A percentile compares a stretch with the other conserved stretches of the same genome.
Evolutionary conservation across 1,140 invertebrate species (phyloP).

Genomic region (Sycophila sp.): DNA sequence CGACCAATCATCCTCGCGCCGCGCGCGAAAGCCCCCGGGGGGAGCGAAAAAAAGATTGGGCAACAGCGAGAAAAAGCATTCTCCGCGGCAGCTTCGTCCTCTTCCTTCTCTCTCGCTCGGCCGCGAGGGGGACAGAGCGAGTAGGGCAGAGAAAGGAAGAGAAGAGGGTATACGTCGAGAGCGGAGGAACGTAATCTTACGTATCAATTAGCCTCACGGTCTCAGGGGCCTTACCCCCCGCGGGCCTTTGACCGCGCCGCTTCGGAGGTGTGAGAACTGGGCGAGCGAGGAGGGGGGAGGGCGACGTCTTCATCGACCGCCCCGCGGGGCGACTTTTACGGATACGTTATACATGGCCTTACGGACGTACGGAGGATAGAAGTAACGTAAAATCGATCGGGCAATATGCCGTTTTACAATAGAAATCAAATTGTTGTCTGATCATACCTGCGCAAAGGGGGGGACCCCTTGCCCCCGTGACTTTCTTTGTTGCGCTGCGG

Average conservation of each 20-base stretch:
- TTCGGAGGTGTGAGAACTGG: slow-evolving; percentile 63
- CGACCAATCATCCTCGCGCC: slow-evolving; percentile 43
- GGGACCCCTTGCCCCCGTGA: not conserved
- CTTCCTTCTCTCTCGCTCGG: too few relatives aligned
- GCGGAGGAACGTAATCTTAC: slow-evolving; percentile 63
- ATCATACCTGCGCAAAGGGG: not conserved
- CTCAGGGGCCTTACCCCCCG: slow-evolving; percentile 65
- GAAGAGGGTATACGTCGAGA: not conserved
- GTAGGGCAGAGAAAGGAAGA: not conserved
- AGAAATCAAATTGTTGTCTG: slow-evolving; percentile 29
- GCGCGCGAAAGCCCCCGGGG: slow-evolving; percentile 20
- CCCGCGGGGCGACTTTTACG: slow-evolving; percentile 30
- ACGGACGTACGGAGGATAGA: not conserved
- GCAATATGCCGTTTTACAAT: slow-evolving; percentile 10
- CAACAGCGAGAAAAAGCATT: not conserved
- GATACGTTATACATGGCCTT: not conserved
- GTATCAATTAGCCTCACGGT: slow-evolving; percentile 67
- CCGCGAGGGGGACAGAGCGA: slow-evolving; percentile 20
- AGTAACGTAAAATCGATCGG: slow-evolving; percentile 30
- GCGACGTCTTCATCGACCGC: slow-evolving; percentile 54
- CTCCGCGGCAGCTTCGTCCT: not conserved
- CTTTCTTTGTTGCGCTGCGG: slow-evolving; percentile 7
- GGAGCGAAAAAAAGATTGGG: slow-evolving; percentile 17
- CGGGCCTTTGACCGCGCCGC: slow-evolving; percentile 67
- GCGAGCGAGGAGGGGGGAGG: slow-evolving; percentile 12